Percentiles rank a stretch among this genome's conserved stretches.
phyloP scores from a whole-genome alignment of 1,140 invertebrate species.

The Coenobita brevimanus region DNA sequence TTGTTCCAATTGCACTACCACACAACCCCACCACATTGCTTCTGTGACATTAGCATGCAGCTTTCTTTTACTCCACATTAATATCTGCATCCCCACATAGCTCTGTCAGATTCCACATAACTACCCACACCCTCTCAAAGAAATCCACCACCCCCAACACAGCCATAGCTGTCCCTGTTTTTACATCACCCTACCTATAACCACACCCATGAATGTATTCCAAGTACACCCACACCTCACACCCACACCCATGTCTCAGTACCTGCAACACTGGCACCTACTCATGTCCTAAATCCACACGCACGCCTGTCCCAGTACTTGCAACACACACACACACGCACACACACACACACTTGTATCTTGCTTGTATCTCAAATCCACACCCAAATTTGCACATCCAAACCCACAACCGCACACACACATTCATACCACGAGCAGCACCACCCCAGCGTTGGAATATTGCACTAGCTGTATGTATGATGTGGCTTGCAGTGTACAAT shows the following conservation, averaged over 20 bases:
- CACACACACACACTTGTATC: neutral
- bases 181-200: neutral
- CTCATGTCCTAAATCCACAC: neutral
- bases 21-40: too few species aligned
- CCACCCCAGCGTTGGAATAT: too few species aligned
- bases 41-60: too few species aligned
- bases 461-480: too few species aligned
- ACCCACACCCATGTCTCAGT: neutral
- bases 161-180: neutral
- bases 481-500: too few species aligned
- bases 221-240: neutral
- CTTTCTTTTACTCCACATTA: too few species aligned
- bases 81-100: too few species aligned
- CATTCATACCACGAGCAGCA: too few species aligned
- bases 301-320: neutral
- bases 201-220: neutral
- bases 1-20: too few species aligned
- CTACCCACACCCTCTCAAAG: too few species aligned
- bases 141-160: neutral
- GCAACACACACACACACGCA: too few species aligned
- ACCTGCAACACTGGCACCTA: neutral
- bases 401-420: constrained; percentile 4
- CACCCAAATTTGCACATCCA: neutral
- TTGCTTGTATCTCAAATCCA: neutral
- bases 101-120: too few species aligned